Evolutionary conservation across 2,888 invertebrate genomes (phyloP), one percentile per base, ranked within the genome.

Genomic region (Toxonevra muliebris): DNA sequence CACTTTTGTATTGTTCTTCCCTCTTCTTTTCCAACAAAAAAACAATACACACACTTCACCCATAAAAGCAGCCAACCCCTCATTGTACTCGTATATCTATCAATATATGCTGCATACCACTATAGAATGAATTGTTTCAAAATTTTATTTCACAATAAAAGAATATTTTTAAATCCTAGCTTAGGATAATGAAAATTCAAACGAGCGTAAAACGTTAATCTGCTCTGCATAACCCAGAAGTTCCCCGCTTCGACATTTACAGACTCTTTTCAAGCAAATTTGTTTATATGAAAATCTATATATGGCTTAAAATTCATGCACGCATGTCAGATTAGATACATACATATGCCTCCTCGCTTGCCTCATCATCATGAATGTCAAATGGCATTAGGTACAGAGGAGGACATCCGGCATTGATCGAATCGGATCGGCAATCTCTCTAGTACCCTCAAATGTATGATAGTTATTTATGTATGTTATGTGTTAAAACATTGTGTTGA

Each of bases 191-290:
- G 74, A 78, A 82, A 80, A 82, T 77, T 80, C 84, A 84, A 83
- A 77, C 83, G 84, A 83, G 82, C 84, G 80, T 83, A 78, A 83
- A 84, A 81, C 83, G 84, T 79, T 83, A 83, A 83, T 83, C 84
- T 71, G 71, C 71, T 57, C 20, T 74, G 57, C 68, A 77, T 74
- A 71, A 74, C 78, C 75, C 76, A 79, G 71, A 57, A 30, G 63
- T 40, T 48, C 30, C 17, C 50, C 48, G 45, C 11, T 45, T 45
- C 45, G 45, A 45, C 45, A 11, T n/a, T n/a, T 48, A 10, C 48
- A 7, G 30, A 30, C 30, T 30, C 30, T 30, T 30, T 30, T 30
- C 67, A 68, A 41, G 48, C 61, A 61, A 50, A 79, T 78, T 75
- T 76, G 74, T 77, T 79, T 78, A 79, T 79, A 76, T 74, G 74